Percentiles rank a stretch among this genome's conserved stretches.
Conservation (phyloP, 2,113 vertebrate species). For the Sclerurus mexicanus region DNA sequence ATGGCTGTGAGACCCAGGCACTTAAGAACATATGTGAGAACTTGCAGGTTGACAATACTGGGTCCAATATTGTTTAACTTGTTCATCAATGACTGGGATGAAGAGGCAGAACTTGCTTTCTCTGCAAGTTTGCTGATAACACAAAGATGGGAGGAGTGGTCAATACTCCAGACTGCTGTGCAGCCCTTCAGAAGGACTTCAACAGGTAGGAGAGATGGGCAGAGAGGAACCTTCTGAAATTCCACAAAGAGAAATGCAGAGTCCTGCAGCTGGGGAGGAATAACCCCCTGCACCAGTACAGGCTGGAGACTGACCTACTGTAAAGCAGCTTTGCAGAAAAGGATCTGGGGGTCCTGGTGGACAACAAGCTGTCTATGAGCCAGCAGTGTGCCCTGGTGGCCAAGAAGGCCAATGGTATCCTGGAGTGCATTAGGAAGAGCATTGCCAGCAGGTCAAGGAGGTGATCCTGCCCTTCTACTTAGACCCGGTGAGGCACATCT, state of each 20-base stretch:
- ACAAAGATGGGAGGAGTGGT: not conserved
- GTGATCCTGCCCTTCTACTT: not conserved
- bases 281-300: rapidly evolving
- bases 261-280: not conserved
- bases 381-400: not conserved
- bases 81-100: not conserved
- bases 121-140: not conserved
- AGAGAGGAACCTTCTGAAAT: not conserved
- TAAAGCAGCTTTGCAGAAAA: not conserved
- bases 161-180: not conserved
- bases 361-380: not conserved
- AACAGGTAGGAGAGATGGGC: rapidly evolving
- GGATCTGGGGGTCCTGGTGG: not conserved
- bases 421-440: not conserved
- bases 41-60: not conserved
- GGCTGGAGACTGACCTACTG: not conserved
- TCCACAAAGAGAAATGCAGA: not conserved
- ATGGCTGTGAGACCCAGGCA: not conserved
- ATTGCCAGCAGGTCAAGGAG: not conserved
- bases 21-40: not conserved
- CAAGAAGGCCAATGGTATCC: not conserved
- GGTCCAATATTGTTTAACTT: not conserved
- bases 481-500: not conserved
- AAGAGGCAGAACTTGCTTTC: not conserved
- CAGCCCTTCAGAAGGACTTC: not conserved